Percentiles rank a stretch among this genome's conserved stretches.
Conservation (phyloP, 2,888 invertebrate genomes). For the Marasmarcha lunaedactyla region DNA sequence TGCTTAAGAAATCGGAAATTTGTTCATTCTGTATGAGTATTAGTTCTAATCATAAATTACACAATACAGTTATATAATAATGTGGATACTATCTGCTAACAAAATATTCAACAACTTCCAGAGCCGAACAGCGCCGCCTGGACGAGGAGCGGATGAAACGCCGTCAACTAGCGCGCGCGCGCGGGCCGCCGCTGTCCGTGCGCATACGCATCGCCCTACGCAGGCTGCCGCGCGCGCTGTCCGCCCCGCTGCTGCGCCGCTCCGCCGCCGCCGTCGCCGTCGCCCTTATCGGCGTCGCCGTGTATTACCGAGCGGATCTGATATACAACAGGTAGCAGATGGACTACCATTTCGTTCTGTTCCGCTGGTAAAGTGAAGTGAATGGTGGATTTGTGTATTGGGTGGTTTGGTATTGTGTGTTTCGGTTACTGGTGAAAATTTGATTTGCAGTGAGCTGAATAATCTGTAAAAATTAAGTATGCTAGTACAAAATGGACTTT, state of each 20-base stretch:
- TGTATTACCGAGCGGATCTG: slow-evolving; percentile 68
- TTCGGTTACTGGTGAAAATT: too few relatives aligned
- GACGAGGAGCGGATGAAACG: slow-evolving; percentile 69
- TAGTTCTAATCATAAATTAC: too few relatives aligned
- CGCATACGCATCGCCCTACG: slow-evolving; percentile 37
- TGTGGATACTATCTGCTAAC: too few relatives aligned
- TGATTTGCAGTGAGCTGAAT: too few relatives aligned
- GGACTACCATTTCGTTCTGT: slow-evolving; percentile 53
- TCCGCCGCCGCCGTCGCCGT: slow-evolving; percentile 67
- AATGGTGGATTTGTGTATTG: not conserved
- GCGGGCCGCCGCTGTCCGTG: slow-evolving; percentile 21
- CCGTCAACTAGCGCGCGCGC: slow-evolving; percentile 35
- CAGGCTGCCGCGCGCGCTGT: slow-evolving; percentile 34
- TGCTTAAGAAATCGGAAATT: too few relatives aligned
- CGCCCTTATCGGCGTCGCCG: slow-evolving; percentile 68
- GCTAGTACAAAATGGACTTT: too few relatives aligned
- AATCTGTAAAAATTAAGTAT: too few relatives aligned
- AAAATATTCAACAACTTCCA: too few relatives aligned
- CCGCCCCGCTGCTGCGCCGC: slow-evolving; percentile 36
- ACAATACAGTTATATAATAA: too few relatives aligned
- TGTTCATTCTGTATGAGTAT: too few relatives aligned
- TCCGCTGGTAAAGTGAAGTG: slow-evolving; percentile 20
- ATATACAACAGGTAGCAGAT: slow-evolving; percentile 49
- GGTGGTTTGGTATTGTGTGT: too few relatives aligned
- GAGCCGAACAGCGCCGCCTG: slow-evolving; percentile 68